phyloP scores from a whole-genome alignment of 2,888 invertebrate species.

The Macrophya alboannulata region DNA sequence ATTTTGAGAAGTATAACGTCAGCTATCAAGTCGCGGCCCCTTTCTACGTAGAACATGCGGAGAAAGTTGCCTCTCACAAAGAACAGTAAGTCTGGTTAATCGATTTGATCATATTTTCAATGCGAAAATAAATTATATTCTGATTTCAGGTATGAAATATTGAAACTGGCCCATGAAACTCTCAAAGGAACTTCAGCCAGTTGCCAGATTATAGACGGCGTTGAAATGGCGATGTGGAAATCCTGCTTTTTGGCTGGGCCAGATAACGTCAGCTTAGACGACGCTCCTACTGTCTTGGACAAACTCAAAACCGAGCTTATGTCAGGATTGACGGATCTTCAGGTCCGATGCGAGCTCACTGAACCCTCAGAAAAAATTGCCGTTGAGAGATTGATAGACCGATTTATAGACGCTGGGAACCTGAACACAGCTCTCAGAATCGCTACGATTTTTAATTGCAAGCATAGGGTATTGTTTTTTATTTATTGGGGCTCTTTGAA shows the following conservation, averaged over 20 bases:
- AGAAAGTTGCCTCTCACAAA: constrained; percentile 78
- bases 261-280: constrained; percentile 67
- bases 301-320: constrained; percentile 75
- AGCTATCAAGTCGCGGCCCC: constrained; percentile 84
- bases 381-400: constrained; percentile 79
- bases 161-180: constrained; percentile 73
- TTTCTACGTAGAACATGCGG: constrained; percentile 84
- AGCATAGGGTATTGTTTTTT: constrained; percentile 71
- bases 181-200: constrained; percentile 70
- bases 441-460: constrained; percentile 77
- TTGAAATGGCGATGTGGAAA: constrained; percentile 79
- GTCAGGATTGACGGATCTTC: constrained; percentile 68
- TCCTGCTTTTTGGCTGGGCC: constrained; percentile 76
- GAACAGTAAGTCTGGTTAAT: constrained; percentile 68
- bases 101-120: neutral
- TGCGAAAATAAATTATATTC: neutral
- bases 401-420: constrained; percentile 83
- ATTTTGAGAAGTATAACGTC: constrained; percentile 84
- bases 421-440: constrained; percentile 84
- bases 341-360: constrained; percentile 69
- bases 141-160: constrained; percentile 71
- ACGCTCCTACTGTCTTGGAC: constrained; percentile 66
- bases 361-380: constrained; percentile 69
- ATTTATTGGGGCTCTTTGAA: neutral
- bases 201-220: constrained; percentile 70